A percentile compares a stretch with the other conserved stretches of the same genome.
Evolutionary conservation across 2,113 vertebrate genomes (phyloP).

Genomic region (Gasterosteus aculeatus): DNA sequence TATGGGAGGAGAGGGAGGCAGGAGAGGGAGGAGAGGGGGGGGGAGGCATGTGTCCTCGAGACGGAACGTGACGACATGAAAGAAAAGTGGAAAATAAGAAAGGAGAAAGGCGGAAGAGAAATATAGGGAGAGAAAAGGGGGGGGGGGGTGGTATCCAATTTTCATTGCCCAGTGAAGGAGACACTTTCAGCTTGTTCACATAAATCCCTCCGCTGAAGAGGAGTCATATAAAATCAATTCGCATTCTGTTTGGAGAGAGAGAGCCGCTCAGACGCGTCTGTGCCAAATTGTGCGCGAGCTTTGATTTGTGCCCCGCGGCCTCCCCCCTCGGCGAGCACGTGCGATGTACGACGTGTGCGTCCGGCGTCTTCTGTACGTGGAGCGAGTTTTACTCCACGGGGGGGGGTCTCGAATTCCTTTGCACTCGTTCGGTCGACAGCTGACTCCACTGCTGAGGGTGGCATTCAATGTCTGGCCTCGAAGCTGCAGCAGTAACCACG

Average conservation of each 20-base stretch:
- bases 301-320: constrained; percentile 22
- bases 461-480: constrained; percentile 5
- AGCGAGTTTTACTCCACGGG: background rate
- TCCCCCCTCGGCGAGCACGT: constrained; percentile 10
- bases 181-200: constrained; percentile 64
- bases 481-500: constrained; percentile 28
- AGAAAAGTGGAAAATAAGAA: constrained; percentile 57
- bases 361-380: constrained; percentile 5
- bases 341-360: background rate
- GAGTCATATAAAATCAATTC: constrained; percentile 66
- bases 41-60: constrained; percentile 1
- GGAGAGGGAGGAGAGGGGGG: background rate
- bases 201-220: constrained; percentile 60
- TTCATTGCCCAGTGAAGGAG: constrained; percentile 62
- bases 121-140: constrained; percentile 9
- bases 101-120: constrained; percentile 26
- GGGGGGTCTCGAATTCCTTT: constrained; percentile 19
- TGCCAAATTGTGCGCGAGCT: constrained; percentile 38
- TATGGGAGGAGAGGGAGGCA: constrained; percentile 25
- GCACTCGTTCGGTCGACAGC: background rate
- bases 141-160: constrained; percentile 30
- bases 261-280: constrained; percentile 37
- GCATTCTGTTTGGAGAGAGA: constrained; percentile 61
- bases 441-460: constrained; percentile 16
- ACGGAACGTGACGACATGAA: constrained; percentile 39